Conservation (phyloP, 2,888 invertebrate species). For the Drosophila melanosoma region DNA sequence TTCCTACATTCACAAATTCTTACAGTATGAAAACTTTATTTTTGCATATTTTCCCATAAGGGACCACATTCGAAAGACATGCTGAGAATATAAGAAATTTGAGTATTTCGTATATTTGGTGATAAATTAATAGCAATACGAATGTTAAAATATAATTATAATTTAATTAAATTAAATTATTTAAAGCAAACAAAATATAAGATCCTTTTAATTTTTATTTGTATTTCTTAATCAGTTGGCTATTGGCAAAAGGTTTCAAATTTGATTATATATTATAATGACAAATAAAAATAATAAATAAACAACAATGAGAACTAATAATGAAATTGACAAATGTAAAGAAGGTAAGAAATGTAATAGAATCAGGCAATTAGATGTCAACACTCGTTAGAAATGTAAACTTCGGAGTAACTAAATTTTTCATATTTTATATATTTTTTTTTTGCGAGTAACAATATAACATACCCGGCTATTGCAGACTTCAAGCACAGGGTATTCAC, state of each 20-base stretch:
- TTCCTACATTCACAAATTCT: neutral
- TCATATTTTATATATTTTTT: neutral
- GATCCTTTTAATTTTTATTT: neutral
- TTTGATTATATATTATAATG: neutral
- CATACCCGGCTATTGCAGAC: neutral
- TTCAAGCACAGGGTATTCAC: constrained; percentile 27
- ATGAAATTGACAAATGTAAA: neutral
- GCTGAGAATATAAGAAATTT: neutral
- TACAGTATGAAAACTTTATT: neutral
- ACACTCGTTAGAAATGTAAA: neutral
- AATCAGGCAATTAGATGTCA: neutral
- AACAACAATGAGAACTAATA: neutral
- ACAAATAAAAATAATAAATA: neutral
- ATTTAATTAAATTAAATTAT: neutral
- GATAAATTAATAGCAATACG: too few species aligned
- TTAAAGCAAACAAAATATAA: neutral
- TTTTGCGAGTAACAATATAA: too few species aligned
- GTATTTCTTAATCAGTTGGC: neutral
- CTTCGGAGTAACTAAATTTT: neutral
- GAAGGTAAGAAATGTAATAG: neutral
- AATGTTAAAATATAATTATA: neutral
- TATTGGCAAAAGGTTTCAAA: neutral
- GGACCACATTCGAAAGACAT: neutral
- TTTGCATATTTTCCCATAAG: neutral
- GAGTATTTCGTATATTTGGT: neutral